phyloP scores from a whole-genome alignment of 2,888 invertebrate genomes.

The Invenusta paracnida region DNA sequence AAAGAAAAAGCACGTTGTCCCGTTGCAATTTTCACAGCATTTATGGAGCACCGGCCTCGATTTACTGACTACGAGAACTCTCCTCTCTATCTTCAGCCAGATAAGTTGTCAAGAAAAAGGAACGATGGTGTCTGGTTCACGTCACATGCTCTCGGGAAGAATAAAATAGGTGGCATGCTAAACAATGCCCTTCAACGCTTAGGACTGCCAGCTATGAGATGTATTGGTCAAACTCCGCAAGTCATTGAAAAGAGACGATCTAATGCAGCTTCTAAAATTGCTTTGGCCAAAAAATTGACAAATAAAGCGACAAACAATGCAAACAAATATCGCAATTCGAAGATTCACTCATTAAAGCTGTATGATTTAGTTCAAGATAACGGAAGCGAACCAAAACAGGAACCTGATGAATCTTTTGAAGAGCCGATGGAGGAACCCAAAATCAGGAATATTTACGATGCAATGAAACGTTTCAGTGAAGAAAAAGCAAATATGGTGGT shows the following conservation, averaged over 20 bases:
- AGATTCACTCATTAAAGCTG: not conserved
- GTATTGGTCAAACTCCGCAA: not conserved
- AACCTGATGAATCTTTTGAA: not conserved
- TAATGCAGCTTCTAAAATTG: not conserved
- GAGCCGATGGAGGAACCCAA: not conserved
- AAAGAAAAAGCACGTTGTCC: not conserved
- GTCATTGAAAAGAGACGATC: not conserved
- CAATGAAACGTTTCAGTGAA: too few relatives aligned
- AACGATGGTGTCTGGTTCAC: not conserved
- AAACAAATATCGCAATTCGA: not conserved
- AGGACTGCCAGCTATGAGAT: constrained; percentile 2
- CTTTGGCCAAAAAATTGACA: not conserved
- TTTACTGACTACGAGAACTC: not conserved
- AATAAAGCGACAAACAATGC: not conserved
- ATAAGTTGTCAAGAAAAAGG: not conserved
- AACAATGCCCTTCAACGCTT: not conserved
- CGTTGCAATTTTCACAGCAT: not conserved
- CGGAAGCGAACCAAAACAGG: not conserved
- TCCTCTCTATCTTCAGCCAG: constrained; percentile 1
- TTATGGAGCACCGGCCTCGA: not conserved
- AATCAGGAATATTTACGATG: too few relatives aligned
- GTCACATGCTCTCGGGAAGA: not conserved
- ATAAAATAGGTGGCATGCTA: constrained; percentile 25
- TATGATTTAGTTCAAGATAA: not conserved
- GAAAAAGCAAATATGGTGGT: too few relatives aligned